Evolutionary conservation across 2,113 vertebrate species (phyloP).

Genomic region (Syngnathoides biaculeatus): DNA sequence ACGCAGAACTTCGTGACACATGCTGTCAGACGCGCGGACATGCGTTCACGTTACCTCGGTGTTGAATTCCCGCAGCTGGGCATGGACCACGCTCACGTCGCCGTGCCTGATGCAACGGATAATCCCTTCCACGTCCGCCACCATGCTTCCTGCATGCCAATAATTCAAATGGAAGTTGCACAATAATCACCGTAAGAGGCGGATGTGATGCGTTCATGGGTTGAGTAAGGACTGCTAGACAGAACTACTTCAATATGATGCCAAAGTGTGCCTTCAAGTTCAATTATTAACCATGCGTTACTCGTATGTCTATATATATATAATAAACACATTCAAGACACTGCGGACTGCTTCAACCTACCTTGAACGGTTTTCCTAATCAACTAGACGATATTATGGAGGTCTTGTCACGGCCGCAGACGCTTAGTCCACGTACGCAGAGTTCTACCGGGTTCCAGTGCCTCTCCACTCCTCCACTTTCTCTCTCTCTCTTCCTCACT

Average conservation of each 20-base stretch:
- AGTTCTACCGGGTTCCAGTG: constrained; percentile 24
- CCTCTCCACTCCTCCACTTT: constrained; percentile 20
- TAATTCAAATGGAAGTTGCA: constrained; percentile 42
- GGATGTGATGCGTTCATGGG: background rate
- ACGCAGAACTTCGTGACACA: background rate
- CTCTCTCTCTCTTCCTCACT: constrained; percentile 23
- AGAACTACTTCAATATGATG: background rate
- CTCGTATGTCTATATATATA: background rate
- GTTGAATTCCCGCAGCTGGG: constrained; percentile 69
- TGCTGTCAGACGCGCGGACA: no score
- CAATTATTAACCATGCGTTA: background rate
- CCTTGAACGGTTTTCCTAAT: constrained; percentile 19
- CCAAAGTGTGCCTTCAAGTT: background rate
- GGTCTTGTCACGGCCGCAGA: background rate
- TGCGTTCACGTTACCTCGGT: constrained; percentile 58
- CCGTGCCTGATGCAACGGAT: constrained; percentile 70
- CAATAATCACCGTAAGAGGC: constrained; percentile 16
- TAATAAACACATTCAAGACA: background rate
- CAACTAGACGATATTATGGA: constrained; percentile 2
- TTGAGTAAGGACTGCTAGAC: background rate
- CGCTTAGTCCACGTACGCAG: background rate
- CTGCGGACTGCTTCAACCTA: background rate
- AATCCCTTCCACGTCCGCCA: constrained; percentile 69
- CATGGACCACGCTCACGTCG: constrained; percentile 63
- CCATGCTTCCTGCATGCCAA: constrained; percentile 44